Base-by-base conservation (phyloP, 2,888 invertebrate genomes). In the Temnothorax ravouxi region DNA sequence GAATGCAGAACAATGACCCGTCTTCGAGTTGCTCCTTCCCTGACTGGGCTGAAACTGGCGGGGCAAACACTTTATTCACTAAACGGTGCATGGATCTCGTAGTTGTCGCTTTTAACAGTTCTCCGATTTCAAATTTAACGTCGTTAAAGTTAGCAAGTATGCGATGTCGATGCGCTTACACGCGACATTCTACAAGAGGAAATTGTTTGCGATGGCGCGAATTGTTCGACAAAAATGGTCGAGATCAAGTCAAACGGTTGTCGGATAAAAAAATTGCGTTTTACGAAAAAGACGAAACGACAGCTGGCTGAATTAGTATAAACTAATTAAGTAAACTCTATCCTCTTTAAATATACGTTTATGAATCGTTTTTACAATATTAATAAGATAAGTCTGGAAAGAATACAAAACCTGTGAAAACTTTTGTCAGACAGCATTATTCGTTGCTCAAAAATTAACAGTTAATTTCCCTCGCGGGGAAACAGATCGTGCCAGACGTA, bases 1-100 rank as follows among this genome's bases (percentile, higher is more conserved):
- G 69, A 86, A 86, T 84, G 84, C 72, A 64, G 84, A 77, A 76
- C 87, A 81, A 72, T 84, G 87, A 80, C 72, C 77, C 38, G 72
- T 80, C 72, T 47, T 72, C 79, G 72, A 80, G 72, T 59, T 50
- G 29, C 38, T 72, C 72, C 79, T 67, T 44, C 44, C 44, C 54
- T 15, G 77, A 18, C 54, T 29, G 29, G 25, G 21, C 69, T 67
- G 54, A 69, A 69, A 77, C 54, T 44, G 59, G n/a, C 71, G 59
- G 56, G 47, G 79, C 72, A 59, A 79, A 59, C 72, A 59, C 79
- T 80, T 80, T 80, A 80, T 72, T 72, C 25, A 29, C 47, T 71
- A 47, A 80, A 59, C 44, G 15, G 13, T 21, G 59, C 47, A 34
- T 25, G 29, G 54, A n/a, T 69, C 77, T 69, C 18, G 21, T 29